Evolutionary conservation across 2,797 vertebrate genomes (phyloP), one percentile per base, ranked within the genome.

Genomic region (Hypotaenidia okinawae): DNA sequence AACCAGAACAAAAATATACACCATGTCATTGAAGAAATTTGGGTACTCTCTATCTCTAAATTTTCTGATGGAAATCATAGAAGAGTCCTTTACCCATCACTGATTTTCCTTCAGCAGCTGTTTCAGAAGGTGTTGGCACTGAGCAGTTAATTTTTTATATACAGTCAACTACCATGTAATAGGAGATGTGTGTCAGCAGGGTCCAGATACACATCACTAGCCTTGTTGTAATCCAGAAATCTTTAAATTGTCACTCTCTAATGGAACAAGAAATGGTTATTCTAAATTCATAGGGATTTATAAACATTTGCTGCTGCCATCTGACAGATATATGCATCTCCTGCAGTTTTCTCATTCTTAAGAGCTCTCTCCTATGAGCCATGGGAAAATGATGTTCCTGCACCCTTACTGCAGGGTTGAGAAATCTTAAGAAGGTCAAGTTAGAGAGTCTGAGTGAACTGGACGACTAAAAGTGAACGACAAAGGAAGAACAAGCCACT

Each of bases 211-310:
- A 94, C 87, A 86, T 93, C 83, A 68, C 62, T 89, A n/a, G 63
- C 24, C 73, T 91, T 0, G 2, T 55, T 86, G 91, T 90, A 95
- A 94, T 96, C 95, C 15, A 41, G 89, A 93, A 96, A 96, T 92
- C 95, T 96, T 91, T 88, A 95, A 93, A 96, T 94, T 95, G 92
- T 93, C 84, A 55, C 67, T 94, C 59, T 67, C 79, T 96, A 96
- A 95, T 90, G 92, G 94, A 96, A 96, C 80, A 95, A 96, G 81
- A 95, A 96, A 92, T 81, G 78, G 66, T 67, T 95, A 88, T 86
- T 95, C 82, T 87, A 93, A 96, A 95, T 86, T 88, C 82, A 88
- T 78, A 83, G 90, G 86, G 96, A 85, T 97, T 95, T 94, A 95
- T 91, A 93, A 93, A 84, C 91, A 95, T 92, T 75, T 63, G 47